A percentile compares a stretch with the other conserved stretches of the same genome.
phyloP scores from a whole-genome alignment of 2,113 vertebrate genomes.

The Nicator chloris region DNA sequence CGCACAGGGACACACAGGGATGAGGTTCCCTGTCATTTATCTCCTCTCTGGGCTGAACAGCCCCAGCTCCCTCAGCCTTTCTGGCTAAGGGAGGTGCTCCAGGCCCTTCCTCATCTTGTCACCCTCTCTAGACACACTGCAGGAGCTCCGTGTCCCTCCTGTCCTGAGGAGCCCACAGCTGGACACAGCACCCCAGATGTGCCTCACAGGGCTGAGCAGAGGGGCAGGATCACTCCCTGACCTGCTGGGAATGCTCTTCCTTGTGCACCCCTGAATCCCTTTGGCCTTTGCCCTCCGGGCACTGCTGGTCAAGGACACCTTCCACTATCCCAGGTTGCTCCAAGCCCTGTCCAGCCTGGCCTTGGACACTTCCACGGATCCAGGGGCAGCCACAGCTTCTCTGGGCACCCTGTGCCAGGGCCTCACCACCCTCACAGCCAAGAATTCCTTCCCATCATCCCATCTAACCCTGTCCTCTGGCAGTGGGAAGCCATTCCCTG shows the following conservation, averaged over 20 bases:
- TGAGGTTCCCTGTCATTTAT: neutral
- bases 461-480: neutral
- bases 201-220: neutral
- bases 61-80: neutral
- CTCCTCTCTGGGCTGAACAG: neutral
- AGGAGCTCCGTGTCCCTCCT: neutral
- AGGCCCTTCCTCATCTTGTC: neutral
- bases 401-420: neutral
- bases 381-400: neutral
- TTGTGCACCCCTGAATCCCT: neutral
- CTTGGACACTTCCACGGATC: neutral
- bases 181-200: neutral
- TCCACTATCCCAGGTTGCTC: fast-evolving
- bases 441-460: neutral
- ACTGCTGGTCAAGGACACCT: neutral
- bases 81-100: neutral
- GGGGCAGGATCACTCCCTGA: neutral
- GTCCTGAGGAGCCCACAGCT: neutral
- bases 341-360: fast-evolving
- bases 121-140: neutral
- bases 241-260: neutral
- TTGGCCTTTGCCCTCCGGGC: fast-evolving
- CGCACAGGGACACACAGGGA: neutral
- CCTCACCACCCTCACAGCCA: fast-evolving
- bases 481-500: neutral